phyloP scores from a whole-genome alignment of 2,113 vertebrate genomes.

The Myrmecophaga tridactyla region DNA sequence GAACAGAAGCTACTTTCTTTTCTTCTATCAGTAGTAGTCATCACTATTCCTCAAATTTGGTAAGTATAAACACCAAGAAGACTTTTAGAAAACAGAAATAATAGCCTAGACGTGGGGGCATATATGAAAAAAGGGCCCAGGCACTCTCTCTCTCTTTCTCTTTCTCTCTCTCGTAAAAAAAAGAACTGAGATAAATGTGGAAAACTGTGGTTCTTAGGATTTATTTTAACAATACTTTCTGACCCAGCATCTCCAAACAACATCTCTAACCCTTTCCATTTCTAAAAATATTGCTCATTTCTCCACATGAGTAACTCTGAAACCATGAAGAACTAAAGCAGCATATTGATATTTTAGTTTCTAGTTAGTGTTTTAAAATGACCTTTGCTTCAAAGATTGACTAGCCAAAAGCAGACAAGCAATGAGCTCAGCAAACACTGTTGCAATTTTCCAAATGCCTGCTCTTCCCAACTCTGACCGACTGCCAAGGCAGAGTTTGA shows the following conservation, averaged over 20 bases:
- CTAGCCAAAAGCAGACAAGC: neutral
- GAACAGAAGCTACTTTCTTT: accelerated
- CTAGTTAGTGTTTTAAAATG: neutral
- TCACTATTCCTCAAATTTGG: accelerated
- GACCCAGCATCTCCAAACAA: neutral
- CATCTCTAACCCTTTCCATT: neutral
- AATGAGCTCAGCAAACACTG: neutral
- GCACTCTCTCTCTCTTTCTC: too few species aligned
- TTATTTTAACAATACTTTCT: neutral
- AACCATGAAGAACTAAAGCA: neutral
- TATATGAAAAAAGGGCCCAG: accelerated
- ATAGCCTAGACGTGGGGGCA: accelerated
- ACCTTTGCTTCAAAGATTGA: neutral
- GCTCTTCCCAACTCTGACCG: accelerated
- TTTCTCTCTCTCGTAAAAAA: too few species aligned
- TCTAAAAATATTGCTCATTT: neutral
- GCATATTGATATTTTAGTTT: too few species aligned
- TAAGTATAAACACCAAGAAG: accelerated
- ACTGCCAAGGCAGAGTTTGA: neutral
- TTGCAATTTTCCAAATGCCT: neutral
- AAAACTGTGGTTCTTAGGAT: neutral
- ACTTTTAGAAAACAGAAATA: accelerated
- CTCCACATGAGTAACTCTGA: neutral
- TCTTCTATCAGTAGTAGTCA: neutral
- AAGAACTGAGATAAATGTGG: neutral